Evolutionary conservation across 53 echinoderm and acorn worm genomes (phyloP).

Genomic region (Actinopyga echinites): DNA sequence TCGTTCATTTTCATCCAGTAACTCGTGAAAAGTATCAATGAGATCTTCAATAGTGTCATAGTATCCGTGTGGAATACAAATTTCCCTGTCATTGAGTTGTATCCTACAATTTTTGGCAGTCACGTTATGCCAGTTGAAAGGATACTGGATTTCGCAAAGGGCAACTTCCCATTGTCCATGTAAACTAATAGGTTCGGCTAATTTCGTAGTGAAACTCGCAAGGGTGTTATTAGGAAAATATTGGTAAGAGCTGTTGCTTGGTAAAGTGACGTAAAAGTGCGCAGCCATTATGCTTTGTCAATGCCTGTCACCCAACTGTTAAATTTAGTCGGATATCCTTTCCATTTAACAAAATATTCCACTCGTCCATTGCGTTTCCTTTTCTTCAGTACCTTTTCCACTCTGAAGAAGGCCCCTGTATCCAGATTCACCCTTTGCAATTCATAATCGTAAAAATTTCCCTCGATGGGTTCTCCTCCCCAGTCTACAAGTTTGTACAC

Average conservation of each 20-base stretch:
- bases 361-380: background rate
- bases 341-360: conserved; percentile 5
- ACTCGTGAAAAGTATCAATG: background rate
- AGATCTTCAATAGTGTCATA: background rate
- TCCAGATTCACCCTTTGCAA: background rate
- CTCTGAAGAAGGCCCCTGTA: background rate
- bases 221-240: conserved; percentile 58
- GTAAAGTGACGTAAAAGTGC: conserved; percentile 74
- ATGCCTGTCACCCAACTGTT: conserved; percentile 17
- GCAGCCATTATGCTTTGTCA: conserved; percentile 24
- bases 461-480: background rate
- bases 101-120: background rate
- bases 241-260: conserved; percentile 65
- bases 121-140: conserved; percentile 4
- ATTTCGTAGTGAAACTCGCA: conserved; percentile 21
- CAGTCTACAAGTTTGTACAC: conserved; percentile 29
- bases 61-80: background rate
- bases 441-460: conserved; percentile 18
- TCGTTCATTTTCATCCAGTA: background rate
- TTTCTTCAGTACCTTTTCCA: conserved; percentile 42
- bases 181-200: conserved; percentile 41
- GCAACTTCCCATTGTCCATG: conserved; percentile 40
- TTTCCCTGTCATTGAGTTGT: background rate
- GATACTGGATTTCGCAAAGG: conserved; percentile 56
- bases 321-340: conserved; percentile 28